Evolutionary conservation across 2,888 invertebrate species (phyloP).

Genomic region (Tuberolachnus salignus): DNA sequence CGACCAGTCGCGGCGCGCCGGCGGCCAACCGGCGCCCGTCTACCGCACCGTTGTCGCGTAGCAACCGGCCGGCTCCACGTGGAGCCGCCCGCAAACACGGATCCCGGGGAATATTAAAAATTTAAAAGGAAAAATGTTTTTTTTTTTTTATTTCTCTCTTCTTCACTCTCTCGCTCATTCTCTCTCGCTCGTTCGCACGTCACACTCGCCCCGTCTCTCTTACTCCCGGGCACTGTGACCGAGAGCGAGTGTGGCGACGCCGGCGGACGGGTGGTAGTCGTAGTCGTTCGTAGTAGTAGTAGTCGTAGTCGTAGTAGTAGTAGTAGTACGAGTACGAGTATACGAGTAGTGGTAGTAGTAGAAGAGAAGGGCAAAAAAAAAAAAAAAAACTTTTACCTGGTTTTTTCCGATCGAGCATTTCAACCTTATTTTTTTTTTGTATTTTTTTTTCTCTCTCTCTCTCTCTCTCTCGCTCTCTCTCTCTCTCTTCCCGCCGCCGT

Average conservation of each 20-base stretch:
- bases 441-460: slow-evolving; percentile 18
- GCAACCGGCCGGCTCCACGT: slow-evolving; percentile 57
- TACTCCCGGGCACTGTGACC: slow-evolving; percentile 3
- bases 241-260: slow-evolving; percentile 33
- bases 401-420: slow-evolving; percentile 47
- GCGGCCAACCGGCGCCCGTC: slow-evolving; percentile 57
- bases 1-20: slow-evolving; percentile 55
- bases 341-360: slow-evolving; percentile 26
- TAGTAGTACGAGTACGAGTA: slow-evolving; percentile 18
- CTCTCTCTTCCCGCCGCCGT: neutral
- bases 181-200: neutral
- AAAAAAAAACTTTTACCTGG: slow-evolving; percentile 52
- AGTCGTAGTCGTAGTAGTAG: slow-evolving; percentile 7
- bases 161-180: neutral
- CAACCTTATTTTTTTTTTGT: slow-evolving; percentile 52
- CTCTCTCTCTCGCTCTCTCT: neutral
- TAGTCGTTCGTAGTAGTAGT: slow-evolving; percentile 7
- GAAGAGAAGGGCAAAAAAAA: slow-evolving; percentile 37
- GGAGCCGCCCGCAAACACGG: slow-evolving; percentile 55
- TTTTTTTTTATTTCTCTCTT: slow-evolving; percentile 8
- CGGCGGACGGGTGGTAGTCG: neutral
- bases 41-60: slow-evolving; percentile 56
- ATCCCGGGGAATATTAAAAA: slow-evolving; percentile 56
- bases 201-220: neutral
- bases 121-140: slow-evolving; percentile 57